A percentile compares a stretch with the other conserved stretches of the same genome.
phyloP scores from a whole-genome alignment of 2,113 vertebrate species.

The Rhinolophus sinicus region DNA sequence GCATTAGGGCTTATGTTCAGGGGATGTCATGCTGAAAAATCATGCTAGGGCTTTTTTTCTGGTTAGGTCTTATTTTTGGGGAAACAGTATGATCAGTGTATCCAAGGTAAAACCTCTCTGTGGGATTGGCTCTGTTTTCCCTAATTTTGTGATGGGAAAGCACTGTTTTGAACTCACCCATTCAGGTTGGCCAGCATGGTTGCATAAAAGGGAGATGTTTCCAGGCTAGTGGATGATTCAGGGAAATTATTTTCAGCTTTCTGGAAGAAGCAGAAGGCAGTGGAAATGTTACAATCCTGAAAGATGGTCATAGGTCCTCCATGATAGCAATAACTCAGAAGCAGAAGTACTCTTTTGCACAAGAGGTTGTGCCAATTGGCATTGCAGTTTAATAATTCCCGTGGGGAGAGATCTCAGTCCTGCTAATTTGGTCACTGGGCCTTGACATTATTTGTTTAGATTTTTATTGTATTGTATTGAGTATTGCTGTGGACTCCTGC shows the following conservation, averaged over 20 bases:
- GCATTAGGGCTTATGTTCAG: too few relatives aligned
- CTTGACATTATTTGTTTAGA: slow-evolving; percentile 44
- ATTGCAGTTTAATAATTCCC: background rate
- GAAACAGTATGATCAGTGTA: background rate
- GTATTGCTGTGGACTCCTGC: background rate
- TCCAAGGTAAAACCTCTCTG: background rate
- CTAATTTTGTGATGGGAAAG: background rate
- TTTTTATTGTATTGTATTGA: slow-evolving; percentile 9
- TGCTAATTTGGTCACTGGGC: slow-evolving; percentile 18
- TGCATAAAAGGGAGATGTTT: background rate
- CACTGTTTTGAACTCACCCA: background rate
- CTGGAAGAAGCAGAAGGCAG: background rate
- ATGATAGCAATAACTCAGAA: slow-evolving; percentile 41
- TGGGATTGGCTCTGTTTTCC: background rate
- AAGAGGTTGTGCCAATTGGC: slow-evolving; percentile 2
- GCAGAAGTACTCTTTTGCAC: background rate
- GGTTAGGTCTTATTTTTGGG: too few relatives aligned
- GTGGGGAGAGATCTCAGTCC: background rate
- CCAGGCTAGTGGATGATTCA: background rate
- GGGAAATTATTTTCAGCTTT: background rate
- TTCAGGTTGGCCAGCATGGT: background rate
- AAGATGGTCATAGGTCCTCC: background rate
- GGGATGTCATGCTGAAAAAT: too few relatives aligned
- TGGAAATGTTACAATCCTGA: background rate
- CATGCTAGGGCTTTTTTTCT: too few relatives aligned